phyloP scores from a whole-genome alignment of 2,797 vertebrate species.

The Anabas testudineus region DNA sequence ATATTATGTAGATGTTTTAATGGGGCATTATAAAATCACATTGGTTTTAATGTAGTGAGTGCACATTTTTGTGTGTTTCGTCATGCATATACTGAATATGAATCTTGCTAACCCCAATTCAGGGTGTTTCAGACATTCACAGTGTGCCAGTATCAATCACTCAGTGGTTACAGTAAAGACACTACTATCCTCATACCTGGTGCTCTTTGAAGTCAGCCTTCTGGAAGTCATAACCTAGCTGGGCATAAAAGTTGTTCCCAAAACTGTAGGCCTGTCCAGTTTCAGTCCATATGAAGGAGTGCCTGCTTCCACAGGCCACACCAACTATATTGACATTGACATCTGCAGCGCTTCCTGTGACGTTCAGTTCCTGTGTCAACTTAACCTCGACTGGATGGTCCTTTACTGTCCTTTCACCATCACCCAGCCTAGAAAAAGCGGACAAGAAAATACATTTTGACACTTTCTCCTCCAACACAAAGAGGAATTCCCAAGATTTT shows the following conservation, averaged over 20 bases:
- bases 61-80: constrained; percentile 2
- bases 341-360: background rate
- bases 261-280: constrained; percentile 62
- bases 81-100: background rate
- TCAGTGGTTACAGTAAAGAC: background rate
- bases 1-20: constrained; percentile 36
- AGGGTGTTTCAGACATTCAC: background rate
- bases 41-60: constrained; percentile 12
- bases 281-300: constrained; percentile 70
- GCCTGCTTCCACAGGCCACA: constrained; percentile 68
- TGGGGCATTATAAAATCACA: constrained; percentile 24
- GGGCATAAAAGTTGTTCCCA: constrained; percentile 74
- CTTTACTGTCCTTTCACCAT: constrained; percentile 53
- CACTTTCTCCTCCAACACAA: background rate
- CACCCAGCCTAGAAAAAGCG: constrained; percentile 55
- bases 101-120: background rate
- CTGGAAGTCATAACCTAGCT: constrained; percentile 67
- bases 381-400: constrained; percentile 47
- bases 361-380: constrained; percentile 27
- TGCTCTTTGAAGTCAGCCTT: constrained; percentile 71
- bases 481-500: background rate
- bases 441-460: constrained; percentile 10
- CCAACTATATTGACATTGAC: constrained; percentile 35
- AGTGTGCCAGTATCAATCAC: background rate
- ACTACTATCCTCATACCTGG: constrained; percentile 53